Evolutionary conservation across 2,797 vertebrate species (phyloP).

Genomic region (Erpetoichthys calabaricus): DNA sequence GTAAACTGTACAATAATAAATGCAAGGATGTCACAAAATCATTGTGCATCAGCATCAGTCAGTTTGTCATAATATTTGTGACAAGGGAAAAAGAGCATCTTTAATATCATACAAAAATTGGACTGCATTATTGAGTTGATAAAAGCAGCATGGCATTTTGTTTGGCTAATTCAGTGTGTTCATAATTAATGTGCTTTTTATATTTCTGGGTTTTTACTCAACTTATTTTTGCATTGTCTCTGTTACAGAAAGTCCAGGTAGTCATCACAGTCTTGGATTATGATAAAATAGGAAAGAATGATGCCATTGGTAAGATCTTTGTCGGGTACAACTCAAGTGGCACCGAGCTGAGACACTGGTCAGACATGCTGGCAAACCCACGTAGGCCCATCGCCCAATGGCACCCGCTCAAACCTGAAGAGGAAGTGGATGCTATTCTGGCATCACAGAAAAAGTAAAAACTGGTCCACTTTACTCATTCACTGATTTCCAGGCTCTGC

Average conservation of each 20-base stretch:
- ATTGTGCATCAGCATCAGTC: no score
- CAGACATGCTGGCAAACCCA: slow-evolving; percentile 94
- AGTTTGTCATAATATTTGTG: no score
- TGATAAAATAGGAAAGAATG: slow-evolving; percentile 94
- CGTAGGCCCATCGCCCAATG: slow-evolving; percentile 93
- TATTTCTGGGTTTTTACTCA: not conserved
- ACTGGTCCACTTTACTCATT: slow-evolving; percentile 27
- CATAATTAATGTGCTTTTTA: not conserved
- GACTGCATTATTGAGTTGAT: no score
- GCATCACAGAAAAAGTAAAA: slow-evolving; percentile 50
- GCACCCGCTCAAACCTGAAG: slow-evolving; percentile 92
- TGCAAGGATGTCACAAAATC: no score
- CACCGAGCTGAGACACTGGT: slow-evolving; percentile 92
- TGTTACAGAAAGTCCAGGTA: slow-evolving; percentile 78
- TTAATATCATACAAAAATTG: no score
- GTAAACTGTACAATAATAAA: not conserved
- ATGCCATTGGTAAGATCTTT: slow-evolving; percentile 92
- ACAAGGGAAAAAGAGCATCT: no score
- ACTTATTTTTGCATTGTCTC: slow-evolving; percentile 13
- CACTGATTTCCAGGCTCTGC: slow-evolving; percentile 35
- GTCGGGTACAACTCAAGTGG: slow-evolving; percentile 77
- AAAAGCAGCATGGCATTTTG: no score
- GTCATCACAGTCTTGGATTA: slow-evolving; percentile 95
- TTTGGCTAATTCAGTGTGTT: not conserved
- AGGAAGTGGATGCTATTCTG: slow-evolving; percentile 72